Base-by-base conservation (phyloP, 2,113 vertebrate genomes). In the Lepus americanus region DNA sequence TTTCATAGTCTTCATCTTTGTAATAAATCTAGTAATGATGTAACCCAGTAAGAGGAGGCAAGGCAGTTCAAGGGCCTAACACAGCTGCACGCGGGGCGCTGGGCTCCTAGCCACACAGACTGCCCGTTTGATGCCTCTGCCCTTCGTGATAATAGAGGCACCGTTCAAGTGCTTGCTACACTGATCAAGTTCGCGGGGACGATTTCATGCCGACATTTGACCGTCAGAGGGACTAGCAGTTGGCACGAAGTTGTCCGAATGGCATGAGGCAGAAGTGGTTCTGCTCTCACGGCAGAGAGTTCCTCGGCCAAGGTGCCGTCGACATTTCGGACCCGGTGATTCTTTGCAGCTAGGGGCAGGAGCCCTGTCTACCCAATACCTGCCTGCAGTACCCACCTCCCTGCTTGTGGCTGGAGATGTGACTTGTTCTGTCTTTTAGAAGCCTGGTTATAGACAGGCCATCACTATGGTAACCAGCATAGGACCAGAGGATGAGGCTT, bases 251-350 rank as follows among this genome's bases (percentile, higher is more conserved):
- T 76, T 53, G 80, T 79, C 53, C 55, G 36, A 25, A 12, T 22
- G 59, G 63, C 61, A 31, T 9, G 0, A 9, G 17, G 64, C 59
- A 27, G 85, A 10, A 12, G 44, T 0, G 9, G 10, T 14, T 27
- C 14, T 51, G 12, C 25, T 76, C 36, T 22, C 17, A 3, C 0
- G 17, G 84, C 14, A 17, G 31, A 17, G 31, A 14, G 23, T 31
- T 55, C 77, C 87, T 69, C 0, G 2, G 0, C 31, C 11, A 0
- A 0, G 27, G 33, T 14, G 5, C 13, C 8, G 1, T 10, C 6
- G 27, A 29, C 22, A 0, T 16, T 39, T 55, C 9, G 51, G 70
- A 72, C 33, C 9, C 5, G 12, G 3, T 10, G 1, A 20, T 0
- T 3, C 79, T 66, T 36, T 14, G 27, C 9, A 2, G 23, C 16